Evolutionary conservation across 2,888 invertebrate species (phyloP).

Genomic region (Limnephilus auricula): DNA sequence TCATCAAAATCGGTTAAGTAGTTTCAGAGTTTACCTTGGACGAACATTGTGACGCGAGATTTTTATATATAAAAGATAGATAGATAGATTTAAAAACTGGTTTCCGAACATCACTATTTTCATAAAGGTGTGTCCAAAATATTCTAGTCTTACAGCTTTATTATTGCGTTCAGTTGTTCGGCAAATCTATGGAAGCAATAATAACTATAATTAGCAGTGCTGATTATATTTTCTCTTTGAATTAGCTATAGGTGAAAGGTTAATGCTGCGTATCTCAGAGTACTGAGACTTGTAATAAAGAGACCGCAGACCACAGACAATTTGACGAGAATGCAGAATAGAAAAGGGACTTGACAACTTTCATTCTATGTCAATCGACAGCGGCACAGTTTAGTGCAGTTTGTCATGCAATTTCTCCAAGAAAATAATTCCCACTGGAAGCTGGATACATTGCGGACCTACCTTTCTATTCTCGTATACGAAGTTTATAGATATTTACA

Average conservation of each 20-base stretch:
- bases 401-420: slow-evolving; percentile 1
- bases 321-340: slow-evolving; percentile 17
- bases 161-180: too few species aligned
- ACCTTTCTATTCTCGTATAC: neutral
- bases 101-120: too few species aligned
- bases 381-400: neutral
- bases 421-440: neutral
- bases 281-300: neutral
- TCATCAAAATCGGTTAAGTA: too few species aligned
- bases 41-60: too few species aligned
- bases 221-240: neutral
- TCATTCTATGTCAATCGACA: neutral
- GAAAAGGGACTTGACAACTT: neutral
- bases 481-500: too few species aligned
- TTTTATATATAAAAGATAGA: too few species aligned
- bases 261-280: neutral
- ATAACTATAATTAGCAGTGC: neutral
- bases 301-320: neutral
- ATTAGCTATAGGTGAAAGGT: neutral
- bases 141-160: too few species aligned
- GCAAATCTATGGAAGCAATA: neutral
- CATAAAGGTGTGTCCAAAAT: too few species aligned
- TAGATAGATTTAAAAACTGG: too few species aligned
- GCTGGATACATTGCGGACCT: neutral
- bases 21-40: too few species aligned